Base-by-base conservation (phyloP, 2,888 invertebrate species). In the Phyto melanocephala region DNA sequence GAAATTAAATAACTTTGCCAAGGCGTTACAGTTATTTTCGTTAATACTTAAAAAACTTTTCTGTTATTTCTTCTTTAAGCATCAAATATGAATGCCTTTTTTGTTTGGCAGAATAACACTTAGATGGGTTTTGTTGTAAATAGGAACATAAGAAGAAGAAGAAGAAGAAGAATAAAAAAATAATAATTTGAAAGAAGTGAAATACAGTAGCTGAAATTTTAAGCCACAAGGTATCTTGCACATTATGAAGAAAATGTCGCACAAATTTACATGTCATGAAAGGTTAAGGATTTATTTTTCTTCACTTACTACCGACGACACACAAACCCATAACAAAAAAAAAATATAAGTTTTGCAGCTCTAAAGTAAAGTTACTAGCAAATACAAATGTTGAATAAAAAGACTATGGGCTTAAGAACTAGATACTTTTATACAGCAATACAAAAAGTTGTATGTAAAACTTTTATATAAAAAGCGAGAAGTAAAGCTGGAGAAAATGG, bases 191-290 rank as follows among this genome's bases (percentile, higher is more conserved):
- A n/a, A 42, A 20, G 3, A 33, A 33, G 28, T 28, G 3, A 17
- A 63, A 45, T 28, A 5, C 15, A 62, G 8, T 17, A 42, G 11
- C 28, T 11, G 17, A 17, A 24, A 5, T 28, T 42, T 62, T 67
- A 37, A 35, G 50, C 67, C 68, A 52, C 40, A 1, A 68, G 52
- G 68, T 60, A 20, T 76, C 60, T 68, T 40, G n/a, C 60, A 76
- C 60, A 68, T 60, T 68, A 52, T 76, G 58, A 58, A 33, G 20
- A 56, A 63, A 76, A 60, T 76, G 76, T 76, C 60, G 68, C 52
- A 68, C 22, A 60, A 68, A 76, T 76, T 35, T 68, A 50, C 68
- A 60, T 60, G 52, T 68, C 60, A 20, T 76, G 20, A 68, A 67
- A 68, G 60, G 76, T 68, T 60, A 60, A 68, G 50, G 47, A 42